These are phyloP conservation scores for Acronicta aceris DNA, from an alignment of 2,888 invertebrate genomes.

Conservation along the genomic window DNA sequence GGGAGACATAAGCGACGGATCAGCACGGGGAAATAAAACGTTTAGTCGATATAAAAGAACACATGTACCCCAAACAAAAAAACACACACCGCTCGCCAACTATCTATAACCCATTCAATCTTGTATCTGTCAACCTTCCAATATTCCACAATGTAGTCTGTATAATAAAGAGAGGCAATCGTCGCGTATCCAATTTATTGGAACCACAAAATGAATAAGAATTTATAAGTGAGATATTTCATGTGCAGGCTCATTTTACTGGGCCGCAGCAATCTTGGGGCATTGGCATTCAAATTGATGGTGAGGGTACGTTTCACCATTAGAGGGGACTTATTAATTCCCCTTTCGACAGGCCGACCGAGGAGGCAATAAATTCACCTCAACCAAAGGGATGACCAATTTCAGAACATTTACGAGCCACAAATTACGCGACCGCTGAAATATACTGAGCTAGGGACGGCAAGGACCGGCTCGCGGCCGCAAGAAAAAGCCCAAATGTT, in stretches of 20 bases:
- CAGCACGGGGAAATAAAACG: conserved; percentile 5
- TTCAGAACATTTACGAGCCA: conserved; percentile 90
- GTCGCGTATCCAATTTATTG: conserved; percentile 78
- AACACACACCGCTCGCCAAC: conserved; percentile 23
- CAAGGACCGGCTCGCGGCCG: conserved; percentile 75
- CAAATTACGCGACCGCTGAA: conserved; percentile 89
- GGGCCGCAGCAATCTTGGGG: conserved; percentile 84
- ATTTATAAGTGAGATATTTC: conserved; percentile 83
- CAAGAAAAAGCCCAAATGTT: conserved; percentile 87
- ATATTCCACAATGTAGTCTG: conserved; percentile 55
- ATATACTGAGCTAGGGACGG: conserved; percentile 84
- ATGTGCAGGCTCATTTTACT: conserved; percentile 81
- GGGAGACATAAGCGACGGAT: conserved; percentile 6
- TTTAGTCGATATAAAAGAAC: conserved; percentile 8
- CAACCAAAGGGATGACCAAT: conserved; percentile 90
- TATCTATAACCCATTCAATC: conserved; percentile 37
- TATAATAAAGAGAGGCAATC: conserved; percentile 74
- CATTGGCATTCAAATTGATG: conserved; percentile 89
- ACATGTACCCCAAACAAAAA: conserved; percentile 13
- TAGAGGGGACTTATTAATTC: conserved; percentile 89
- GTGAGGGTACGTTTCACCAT: conserved; percentile 89
- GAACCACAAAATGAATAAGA: conserved; percentile 78
- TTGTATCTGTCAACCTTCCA: conserved; percentile 48
- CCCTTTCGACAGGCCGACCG: conserved; percentile 89
- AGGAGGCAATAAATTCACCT: conserved; percentile 88